These are phyloP conservation scores for Acrocyrtus sp. DNA, from an alignment of 2,888 invertebrate genomes.

Conservation along the genomic window DNA sequence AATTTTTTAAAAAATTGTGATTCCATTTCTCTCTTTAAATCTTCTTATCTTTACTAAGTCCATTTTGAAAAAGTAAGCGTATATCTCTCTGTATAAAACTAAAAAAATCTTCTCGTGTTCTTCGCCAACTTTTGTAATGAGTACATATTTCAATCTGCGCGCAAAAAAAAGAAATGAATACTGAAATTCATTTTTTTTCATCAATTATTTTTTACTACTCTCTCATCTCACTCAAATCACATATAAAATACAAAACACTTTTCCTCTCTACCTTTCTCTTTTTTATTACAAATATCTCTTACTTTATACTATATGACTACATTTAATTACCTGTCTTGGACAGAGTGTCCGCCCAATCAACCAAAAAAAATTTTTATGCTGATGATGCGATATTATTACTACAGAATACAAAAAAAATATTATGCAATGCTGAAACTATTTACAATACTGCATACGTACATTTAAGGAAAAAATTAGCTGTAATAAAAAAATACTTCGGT, in stretches of 20 bases:
- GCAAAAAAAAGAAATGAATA: conserved; percentile 1
- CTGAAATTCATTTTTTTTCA: neutral
- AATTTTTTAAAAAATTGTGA: conserved; percentile 44
- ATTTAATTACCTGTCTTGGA: conserved; percentile 46
- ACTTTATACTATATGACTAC: conserved; percentile 21
- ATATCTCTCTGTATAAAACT: too few relatives aligned
- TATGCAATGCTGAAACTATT: too few relatives aligned
- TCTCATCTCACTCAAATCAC: too few relatives aligned
- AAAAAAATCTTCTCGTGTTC: too few relatives aligned
- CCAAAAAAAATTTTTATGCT: conserved; percentile 50
- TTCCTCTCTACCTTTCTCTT: conserved; percentile 12
- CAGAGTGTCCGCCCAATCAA: conserved; percentile 52
- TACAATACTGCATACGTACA: too few relatives aligned
- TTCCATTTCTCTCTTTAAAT: conserved; percentile 28
- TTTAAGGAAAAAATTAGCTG: too few relatives aligned
- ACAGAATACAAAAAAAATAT: conserved; percentile 23
- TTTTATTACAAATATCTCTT: neutral
- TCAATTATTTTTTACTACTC: too few relatives aligned
- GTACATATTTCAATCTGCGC: neutral
- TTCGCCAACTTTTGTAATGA: too few relatives aligned
- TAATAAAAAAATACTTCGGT: too few relatives aligned
- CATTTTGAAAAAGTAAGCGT: too few relatives aligned
- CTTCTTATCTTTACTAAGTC: too few relatives aligned
- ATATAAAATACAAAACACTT: too few relatives aligned
- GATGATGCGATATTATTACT: conserved; percentile 47